Evolutionary conservation across 2,113 vertebrate genomes (phyloP), one percentile per base, ranked within the genome.

Genomic region (Sceloporus tristichus): DNA sequence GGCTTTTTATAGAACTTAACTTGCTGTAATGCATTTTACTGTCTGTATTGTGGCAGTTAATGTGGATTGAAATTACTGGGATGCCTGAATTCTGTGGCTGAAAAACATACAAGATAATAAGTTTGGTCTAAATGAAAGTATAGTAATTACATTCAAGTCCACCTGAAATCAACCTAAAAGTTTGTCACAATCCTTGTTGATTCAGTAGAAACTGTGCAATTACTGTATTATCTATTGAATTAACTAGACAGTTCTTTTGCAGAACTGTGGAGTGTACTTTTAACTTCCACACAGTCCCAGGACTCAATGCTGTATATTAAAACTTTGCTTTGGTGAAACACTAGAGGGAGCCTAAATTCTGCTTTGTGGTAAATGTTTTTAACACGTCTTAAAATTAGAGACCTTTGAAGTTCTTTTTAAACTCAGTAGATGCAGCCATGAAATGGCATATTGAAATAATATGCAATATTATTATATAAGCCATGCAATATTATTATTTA

Each of bases 271-370:
- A 25, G 53, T 29, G 18, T 29, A 62, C 19, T 19, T 65, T 59
- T 65, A 13, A 42, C 29, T 3, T 62, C 1, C 27, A 25, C 7
- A 29, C 23, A 19, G 85, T 89, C 1, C 1, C 29, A 87, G 29
- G 5, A 0, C 42, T 90, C 21, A 79, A 21, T 74, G 48, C 34
- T 59, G 2, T 7, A 86, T 1, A 29, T 62, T 86, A 85, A 75
- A 19, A 74, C 85, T 1, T 29, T 89, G 81, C 59, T 10, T 62
- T 0, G 0, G 0, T 70, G 79, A 48, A 40, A 93, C 95, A 92
- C 90, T 92, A 95, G 95, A 92, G 95, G 95, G 94, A 94, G 94
- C 94, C 88, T 77, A 79, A 92, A 68, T 38, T 85, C 88, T 0
- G 0, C 0, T 0, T 87, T 82, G 87, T 25, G 19, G 59, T 62